phyloP scores from a whole-genome alignment of 35 echinoderm and acorn worm genomes.

The Lytechinus pictus region DNA sequence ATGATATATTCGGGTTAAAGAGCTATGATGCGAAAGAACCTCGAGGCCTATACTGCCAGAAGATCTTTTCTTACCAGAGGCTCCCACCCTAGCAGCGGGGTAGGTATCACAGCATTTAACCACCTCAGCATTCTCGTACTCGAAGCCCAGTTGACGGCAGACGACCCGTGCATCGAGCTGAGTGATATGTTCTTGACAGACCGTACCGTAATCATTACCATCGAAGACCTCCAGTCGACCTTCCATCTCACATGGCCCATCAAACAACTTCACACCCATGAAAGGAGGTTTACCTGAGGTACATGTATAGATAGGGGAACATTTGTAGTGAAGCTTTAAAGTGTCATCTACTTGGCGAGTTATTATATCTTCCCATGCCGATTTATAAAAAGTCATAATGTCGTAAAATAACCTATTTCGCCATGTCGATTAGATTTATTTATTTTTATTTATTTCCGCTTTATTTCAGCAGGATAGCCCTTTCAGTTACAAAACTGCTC shows the following conservation, averaged over 20 bases:
- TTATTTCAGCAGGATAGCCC: too few species aligned
- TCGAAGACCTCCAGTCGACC: constrained; percentile 39
- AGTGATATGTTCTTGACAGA: constrained; percentile 26
- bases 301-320: not conserved
- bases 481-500: too few species aligned
- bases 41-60: too few species aligned
- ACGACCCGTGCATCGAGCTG: constrained; percentile 21
- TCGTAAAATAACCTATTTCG: too few species aligned
- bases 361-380: too few species aligned
- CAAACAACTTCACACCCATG: not conserved
- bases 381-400: too few species aligned
- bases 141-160: constrained; percentile 39
- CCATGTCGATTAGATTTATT: too few species aligned
- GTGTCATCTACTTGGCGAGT: too few species aligned
- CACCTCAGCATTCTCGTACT: constrained; percentile 6
- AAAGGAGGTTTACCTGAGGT: not conserved
- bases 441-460: too few species aligned
- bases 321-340: too few species aligned
- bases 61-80: not conserved
- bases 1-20: too few species aligned
- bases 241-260: not conserved
- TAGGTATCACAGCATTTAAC: not conserved
- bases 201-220: not conserved
- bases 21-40: too few species aligned
- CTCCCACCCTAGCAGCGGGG: not conserved